phyloP scores from a whole-genome alignment of 2,113 vertebrate genomes.

The Xenopus tropicalis region DNA sequence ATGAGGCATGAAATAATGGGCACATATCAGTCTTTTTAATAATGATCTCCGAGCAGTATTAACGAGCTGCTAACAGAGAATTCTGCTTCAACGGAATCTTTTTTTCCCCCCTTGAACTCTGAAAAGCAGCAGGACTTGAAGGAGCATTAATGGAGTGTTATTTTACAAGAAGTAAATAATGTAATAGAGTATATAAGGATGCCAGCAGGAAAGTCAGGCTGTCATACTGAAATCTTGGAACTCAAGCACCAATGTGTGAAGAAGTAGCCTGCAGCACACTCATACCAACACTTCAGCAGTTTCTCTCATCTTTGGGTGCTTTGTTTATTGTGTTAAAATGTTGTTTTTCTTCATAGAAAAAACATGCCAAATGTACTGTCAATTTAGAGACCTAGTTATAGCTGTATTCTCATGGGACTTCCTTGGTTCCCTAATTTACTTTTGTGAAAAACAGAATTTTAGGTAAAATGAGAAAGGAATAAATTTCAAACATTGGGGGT shows the following conservation, averaged over 20 bases:
- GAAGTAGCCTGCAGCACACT: constrained; percentile 61
- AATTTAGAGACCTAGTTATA: no score
- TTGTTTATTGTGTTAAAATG: constrained; percentile 57
- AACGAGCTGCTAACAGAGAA: constrained; percentile 51
- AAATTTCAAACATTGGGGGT: no score
- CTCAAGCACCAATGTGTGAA: constrained; percentile 65
- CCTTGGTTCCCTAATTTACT: no score
- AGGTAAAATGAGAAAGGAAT: no score
- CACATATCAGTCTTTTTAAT: constrained; percentile 52
- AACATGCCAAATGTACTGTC: no score
- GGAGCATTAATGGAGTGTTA: constrained; percentile 65
- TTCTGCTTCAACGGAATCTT: constrained; percentile 53
- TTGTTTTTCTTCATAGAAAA: neutral
- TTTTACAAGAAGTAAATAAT: constrained; percentile 70
- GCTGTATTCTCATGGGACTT: no score
- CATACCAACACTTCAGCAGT: constrained; percentile 60
- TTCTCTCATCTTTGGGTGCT: constrained; percentile 58
- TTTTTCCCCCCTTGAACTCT: constrained; percentile 55
- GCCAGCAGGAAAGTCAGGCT: constrained; percentile 65
- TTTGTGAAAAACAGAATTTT: no score
- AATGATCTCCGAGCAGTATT: constrained; percentile 53
- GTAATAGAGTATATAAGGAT: constrained; percentile 65
- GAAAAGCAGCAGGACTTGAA: constrained; percentile 62
- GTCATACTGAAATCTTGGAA: constrained; percentile 60
- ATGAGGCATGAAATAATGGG: constrained; percentile 55